Conservation (phyloP, 2,888 invertebrate species). For the Drosophila nigritarsus region DNA sequence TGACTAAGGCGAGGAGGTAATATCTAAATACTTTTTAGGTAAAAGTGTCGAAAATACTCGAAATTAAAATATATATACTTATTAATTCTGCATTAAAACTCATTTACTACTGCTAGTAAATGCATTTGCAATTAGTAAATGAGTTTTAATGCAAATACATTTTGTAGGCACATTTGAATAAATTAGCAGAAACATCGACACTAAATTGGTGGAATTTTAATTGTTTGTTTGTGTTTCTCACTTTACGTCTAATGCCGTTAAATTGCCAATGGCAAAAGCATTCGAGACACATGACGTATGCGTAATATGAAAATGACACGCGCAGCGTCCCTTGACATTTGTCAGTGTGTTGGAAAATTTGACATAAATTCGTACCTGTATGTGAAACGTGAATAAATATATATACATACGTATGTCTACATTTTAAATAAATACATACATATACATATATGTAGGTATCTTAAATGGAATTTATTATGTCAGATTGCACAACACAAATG, state of each 20-base stretch:
- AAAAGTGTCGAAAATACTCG: not conserved
- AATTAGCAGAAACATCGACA: slow-evolving; percentile 25
- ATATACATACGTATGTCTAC: slow-evolving; percentile 7
- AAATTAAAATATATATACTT: not conserved
- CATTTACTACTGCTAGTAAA: not conserved
- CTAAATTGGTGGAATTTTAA: slow-evolving; percentile 21
- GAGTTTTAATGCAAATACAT: not conserved
- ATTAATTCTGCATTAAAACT: not conserved
- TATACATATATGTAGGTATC: slow-evolving; percentile 11
- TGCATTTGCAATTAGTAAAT: not conserved
- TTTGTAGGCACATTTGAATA: slow-evolving; percentile 7
- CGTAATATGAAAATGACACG: slow-evolving; percentile 59
- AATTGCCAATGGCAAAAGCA: slow-evolving; percentile 61
- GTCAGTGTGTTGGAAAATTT: slow-evolving; percentile 31
- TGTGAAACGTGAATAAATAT: not conserved
- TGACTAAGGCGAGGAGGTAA: slow-evolving; percentile 44
- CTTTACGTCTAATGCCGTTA: slow-evolving; percentile 31
- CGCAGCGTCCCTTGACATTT: slow-evolving; percentile 67
- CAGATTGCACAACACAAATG: slow-evolving; percentile 52
- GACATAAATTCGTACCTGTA: slow-evolving; percentile 11
- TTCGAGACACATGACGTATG: slow-evolving; percentile 67
- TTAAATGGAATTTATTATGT: slow-evolving; percentile 35
- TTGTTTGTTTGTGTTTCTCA: slow-evolving; percentile 18
- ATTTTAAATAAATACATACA: slow-evolving; percentile 8
- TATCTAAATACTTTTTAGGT: not conserved